Base-by-base conservation (phyloP, 2,113 vertebrate genomes). In the Onychostruthus taczanowskii region DNA sequence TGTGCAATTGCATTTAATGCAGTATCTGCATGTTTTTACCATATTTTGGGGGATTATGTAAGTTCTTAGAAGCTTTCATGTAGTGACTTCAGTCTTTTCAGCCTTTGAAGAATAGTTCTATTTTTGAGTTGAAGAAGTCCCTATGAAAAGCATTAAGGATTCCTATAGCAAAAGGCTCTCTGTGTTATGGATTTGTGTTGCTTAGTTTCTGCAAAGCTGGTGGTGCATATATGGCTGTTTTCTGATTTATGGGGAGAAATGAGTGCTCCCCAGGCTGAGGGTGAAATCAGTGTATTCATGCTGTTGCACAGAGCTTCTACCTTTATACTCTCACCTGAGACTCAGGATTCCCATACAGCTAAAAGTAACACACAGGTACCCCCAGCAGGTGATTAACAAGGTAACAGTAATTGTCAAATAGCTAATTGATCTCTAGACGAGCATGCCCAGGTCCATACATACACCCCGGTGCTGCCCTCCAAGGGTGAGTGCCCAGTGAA, bases 1-100 rank as follows among this genome's bases (percentile, higher is more conserved):
- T 82, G 56, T 92, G 27, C 66, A 56, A 30, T 50, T 55, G 86
- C 79, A 62, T 81, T 92, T 79, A 93, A 75, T 73, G 93, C 89
- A 87, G 93, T 95, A 95, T 84, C 79, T 94, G 87, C 53, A 93
- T 87, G 62, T 68, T 64, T 94, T 82, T 91, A 18, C 81, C 58
- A 41, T 76, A 74, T 93, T 96, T 95, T 87, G 43, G 31, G 74
- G 74, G 66, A 35, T 64, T 70, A 22, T 74, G 56, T 70, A 84
- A 90, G 28, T 44, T 56, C 50, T 78, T 87, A 69, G 93, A 95
- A 79, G 64, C 61, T 84, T 84, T 68, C 37, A 33, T 84, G 64
- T 37, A 87, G 77, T 78, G 64, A 94, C 72, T 79, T 85, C 75
- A 79, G 75, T 66, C 64, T 82, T 86, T 90, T 94, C 84, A 89